Base-by-base conservation (phyloP, 2,113 vertebrate genomes). In the Odontesthes bonariensis region DNA sequence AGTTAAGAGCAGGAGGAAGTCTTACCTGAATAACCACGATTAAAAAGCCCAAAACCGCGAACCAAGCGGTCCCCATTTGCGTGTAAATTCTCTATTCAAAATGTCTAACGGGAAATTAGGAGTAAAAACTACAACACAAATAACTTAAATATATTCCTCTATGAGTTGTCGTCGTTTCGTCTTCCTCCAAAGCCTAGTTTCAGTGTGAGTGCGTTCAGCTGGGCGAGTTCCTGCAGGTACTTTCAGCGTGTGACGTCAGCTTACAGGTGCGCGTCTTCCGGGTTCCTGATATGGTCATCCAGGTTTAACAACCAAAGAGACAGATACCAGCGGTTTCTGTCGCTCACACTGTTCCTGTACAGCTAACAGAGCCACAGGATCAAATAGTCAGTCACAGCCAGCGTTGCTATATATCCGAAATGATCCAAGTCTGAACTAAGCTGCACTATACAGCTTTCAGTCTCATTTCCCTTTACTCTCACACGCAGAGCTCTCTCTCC, bases 21-120 rank as follows among this genome's bases (percentile, higher is more conserved):
- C 87, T 90, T 63, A 95, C 93, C 93, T 93, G 92, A 8, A 90
- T 74, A 59, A 85, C 40, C 23, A 86, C n/a, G 59, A 88, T 0
- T 12, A 92, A 64, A 63, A 87, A 22, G 44, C 65, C 83, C 27
- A 79, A 77, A 57, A 82, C 67, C 59, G 80, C 67, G 49, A 86
- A 58, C 44, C 66, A 6, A 46, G 76, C 69, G 68, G 67, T 54
- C 68, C 82, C 88, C 92, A 92, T 92, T 46, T 47, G 83, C 10
- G 4, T 31, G 1, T 6, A 10, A 58, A 19, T 33, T 53, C 54
- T 47, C 8, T 9, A 22, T 0, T 32, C 4, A 16, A 8, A 27
- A 23, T 9, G 44, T 49, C 23, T 56, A 27, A 47, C 6, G 19
- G 0, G 54, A 73, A 55, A 42, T 4, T 3, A 13, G 0, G 0